Evolutionary conservation across 2,888 invertebrate species (phyloP), one percentile per base, ranked within the genome.

Genomic region (Neoaliturus tenellus): DNA sequence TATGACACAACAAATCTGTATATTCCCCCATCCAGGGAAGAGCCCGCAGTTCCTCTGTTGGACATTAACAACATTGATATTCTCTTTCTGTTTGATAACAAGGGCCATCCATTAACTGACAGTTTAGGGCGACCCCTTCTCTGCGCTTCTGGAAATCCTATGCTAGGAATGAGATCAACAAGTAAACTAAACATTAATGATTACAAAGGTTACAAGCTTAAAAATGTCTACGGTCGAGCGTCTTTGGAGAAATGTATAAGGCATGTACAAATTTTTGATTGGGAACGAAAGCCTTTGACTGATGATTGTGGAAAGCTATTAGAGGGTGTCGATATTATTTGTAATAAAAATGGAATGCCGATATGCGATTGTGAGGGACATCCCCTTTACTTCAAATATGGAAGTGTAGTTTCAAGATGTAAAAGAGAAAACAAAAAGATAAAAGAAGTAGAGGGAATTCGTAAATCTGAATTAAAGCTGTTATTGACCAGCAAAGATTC

Each of bases 261-360:
- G 35, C n/a, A 69, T 69, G 51, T 81, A 25, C 81, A 81, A 35
- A 81, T 81, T 48, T 69, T 81, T 31, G 69, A 81, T 48, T 67
- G 20, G 0, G 25, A 44, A 8, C 28, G 20, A 81, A 44, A 48
- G 17, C 48, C 81, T 23, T 48, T 69, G 23, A 81, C 81, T 0
- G 71, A 81, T 33, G 69, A 69, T 28, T 44, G 67, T 33, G 81
- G 81, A 33, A 48, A 33, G 33, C 17, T 69, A 33, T 12, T 81
- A 8, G 44, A 31, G n/a, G 51, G 17, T 35, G 33, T 48, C 5
- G 48, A 25, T 33, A 39, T 81, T 10, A 33, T 69, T 1, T 81
- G 81, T 69, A 81, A 81, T 35, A 71, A 81, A 17, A 20, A 35
- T n/a, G 81, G 81, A 0, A 31, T 81, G 71, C 81, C 81, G 12